phyloP scores from a whole-genome alignment of 2,113 vertebrate species.

The human region DNA sequence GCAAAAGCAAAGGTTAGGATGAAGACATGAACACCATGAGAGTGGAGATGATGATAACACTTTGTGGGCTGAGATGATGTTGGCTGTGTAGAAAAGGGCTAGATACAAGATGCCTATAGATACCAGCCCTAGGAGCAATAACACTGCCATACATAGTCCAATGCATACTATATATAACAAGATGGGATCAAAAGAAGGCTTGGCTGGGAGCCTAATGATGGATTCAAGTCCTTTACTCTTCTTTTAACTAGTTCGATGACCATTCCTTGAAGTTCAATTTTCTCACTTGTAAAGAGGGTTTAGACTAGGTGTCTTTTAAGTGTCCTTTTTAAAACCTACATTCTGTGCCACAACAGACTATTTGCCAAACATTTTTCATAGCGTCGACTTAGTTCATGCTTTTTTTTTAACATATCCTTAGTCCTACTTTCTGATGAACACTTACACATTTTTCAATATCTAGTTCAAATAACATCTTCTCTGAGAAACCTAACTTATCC shows the following conservation, averaged over 20 bases:
- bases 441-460: not conserved
- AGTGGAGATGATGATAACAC: not conserved
- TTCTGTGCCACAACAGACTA: not conserved
- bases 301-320: not conserved
- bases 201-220: not conserved
- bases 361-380: not conserved
- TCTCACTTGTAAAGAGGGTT: not conserved
- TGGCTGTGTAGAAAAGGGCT: not conserved
- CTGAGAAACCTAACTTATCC: not conserved
- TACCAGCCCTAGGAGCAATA: not conserved
- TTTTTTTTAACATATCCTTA: not conserved
- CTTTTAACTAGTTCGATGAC: not conserved
- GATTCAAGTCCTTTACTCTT: not conserved
- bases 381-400: not conserved
- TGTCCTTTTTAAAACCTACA: not conserved
- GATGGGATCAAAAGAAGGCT: not conserved
- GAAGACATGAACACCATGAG: not conserved
- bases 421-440: not conserved
- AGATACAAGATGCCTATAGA: not conserved
- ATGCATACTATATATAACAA: not conserved
- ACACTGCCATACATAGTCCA: not conserved
- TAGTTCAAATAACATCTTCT: not conserved
- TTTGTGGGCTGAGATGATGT: not conserved
- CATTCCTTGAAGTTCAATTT: not conserved
- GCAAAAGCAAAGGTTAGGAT: not conserved